phyloP scores from a whole-genome alignment of 2,797 vertebrate genomes.

The Pogoniulus pusillus region DNA sequence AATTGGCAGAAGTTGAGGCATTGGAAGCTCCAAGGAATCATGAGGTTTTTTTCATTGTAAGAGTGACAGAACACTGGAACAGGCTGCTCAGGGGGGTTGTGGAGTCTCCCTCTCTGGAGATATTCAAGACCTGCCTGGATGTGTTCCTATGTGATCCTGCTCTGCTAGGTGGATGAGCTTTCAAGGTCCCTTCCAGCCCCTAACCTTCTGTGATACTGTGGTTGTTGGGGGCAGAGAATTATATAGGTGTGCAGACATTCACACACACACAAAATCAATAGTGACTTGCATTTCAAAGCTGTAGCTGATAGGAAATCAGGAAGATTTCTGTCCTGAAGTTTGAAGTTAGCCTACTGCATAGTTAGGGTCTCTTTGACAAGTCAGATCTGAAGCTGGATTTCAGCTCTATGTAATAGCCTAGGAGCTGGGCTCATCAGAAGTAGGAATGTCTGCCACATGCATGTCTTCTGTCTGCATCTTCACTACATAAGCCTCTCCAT shows the following conservation, averaged over 20 bases:
- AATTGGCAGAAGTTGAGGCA: not conserved
- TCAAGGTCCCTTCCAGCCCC: too few relatives aligned
- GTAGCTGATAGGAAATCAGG: not conserved
- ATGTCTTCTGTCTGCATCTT: not conserved
- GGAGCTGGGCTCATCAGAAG: not conserved
- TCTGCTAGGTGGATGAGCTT: too few relatives aligned
- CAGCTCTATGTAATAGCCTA: not conserved
- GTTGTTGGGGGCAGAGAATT: not conserved
- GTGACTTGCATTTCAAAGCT: not conserved
- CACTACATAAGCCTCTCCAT: not conserved
- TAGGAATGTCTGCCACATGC: accelerated
- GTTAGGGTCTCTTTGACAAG: not conserved
- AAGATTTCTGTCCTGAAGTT: not conserved
- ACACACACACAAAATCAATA: not conserved
- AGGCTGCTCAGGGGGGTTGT: too few relatives aligned
- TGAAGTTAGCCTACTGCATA: not conserved
- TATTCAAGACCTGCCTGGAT: too few relatives aligned
- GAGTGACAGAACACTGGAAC: too few relatives aligned
- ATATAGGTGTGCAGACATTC: not conserved
- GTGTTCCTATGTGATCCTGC: too few relatives aligned
- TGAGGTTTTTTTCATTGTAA: too few relatives aligned
- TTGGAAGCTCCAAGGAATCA: too few relatives aligned
- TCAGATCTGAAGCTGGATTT: not conserved
- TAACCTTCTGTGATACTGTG: too few relatives aligned
- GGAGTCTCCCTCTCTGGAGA: too few relatives aligned